Conservation (phyloP, 2,113 vertebrate genomes). For the Paratilapia polleni region DNA sequence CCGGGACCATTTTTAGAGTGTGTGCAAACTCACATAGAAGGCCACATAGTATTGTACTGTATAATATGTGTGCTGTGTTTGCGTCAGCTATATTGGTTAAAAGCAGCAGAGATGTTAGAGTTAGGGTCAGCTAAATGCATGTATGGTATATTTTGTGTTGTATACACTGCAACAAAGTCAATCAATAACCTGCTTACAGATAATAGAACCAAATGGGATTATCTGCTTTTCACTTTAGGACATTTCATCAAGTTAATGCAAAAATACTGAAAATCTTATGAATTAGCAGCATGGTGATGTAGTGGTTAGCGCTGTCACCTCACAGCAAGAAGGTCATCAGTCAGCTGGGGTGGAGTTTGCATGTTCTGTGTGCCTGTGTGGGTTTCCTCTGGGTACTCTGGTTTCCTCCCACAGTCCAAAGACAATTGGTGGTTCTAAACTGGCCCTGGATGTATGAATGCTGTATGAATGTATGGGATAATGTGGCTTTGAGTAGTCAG, state of each 20-base stretch:
- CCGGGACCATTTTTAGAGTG: constrained; percentile 29
- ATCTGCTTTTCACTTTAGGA: neutral
- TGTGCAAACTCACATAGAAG: neutral
- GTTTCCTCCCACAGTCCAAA: constrained; percentile 4
- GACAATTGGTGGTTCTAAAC: neutral
- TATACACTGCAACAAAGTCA: neutral
- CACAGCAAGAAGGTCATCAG: neutral
- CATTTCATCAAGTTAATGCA: neutral
- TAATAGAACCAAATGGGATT: neutral
- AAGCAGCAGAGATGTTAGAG: neutral
- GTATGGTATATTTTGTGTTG: neutral
- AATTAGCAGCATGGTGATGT: neutral
- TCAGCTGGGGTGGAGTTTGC: neutral
- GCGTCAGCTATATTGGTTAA: neutral
- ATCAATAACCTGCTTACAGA: neutral
- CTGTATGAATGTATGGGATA: neutral
- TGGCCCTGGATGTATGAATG: neutral
- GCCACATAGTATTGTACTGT: neutral
- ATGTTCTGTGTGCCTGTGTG: neutral
- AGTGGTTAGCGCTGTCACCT: neutral
- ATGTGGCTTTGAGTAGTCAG: neutral
- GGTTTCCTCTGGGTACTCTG: neutral
- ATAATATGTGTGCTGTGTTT: neutral
- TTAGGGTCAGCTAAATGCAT: neutral
- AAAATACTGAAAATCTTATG: neutral